These are phyloP conservation scores for Cantharis lateralis DNA, from an alignment of 2,888 invertebrate genomes.

Conservation along the genomic window DNA sequence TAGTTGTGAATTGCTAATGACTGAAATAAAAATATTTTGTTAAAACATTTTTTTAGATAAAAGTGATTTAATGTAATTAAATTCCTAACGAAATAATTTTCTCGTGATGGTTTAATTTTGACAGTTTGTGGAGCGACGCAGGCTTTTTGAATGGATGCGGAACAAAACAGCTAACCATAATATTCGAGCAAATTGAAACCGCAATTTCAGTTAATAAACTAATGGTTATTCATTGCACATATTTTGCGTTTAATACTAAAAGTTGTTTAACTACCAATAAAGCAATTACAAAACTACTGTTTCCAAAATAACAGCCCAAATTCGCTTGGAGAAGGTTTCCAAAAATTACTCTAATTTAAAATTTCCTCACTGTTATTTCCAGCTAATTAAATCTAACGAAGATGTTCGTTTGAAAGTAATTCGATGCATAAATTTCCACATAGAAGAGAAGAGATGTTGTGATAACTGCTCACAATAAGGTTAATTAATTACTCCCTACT, in stretches of 20 bases:
- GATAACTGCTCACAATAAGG: background rate
- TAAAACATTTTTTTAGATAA: background rate
- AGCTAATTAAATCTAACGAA: background rate
- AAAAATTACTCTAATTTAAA: background rate
- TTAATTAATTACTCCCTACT: background rate
- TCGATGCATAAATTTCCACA: background rate
- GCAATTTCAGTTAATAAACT: background rate
- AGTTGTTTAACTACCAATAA: background rate
- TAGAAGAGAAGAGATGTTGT: background rate
- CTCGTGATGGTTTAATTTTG: background rate
- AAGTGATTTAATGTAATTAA: background rate
- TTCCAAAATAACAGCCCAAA: too few relatives aligned
- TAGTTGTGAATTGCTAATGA: background rate
- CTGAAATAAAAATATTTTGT: background rate
- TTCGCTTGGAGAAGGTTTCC: too few relatives aligned
- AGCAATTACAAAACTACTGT: too few relatives aligned
- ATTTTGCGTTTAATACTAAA: background rate
- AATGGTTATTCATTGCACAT: background rate
- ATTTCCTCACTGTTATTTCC: background rate
- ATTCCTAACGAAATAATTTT: background rate
- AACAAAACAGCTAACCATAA: background rate
- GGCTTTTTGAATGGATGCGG: background rate
- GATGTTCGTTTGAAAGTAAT: background rate
- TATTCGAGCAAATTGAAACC: background rate
- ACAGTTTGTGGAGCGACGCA: background rate